Base-by-base conservation (phyloP, 2,797 vertebrate species). In the Arremon brunneinucha region DNA sequence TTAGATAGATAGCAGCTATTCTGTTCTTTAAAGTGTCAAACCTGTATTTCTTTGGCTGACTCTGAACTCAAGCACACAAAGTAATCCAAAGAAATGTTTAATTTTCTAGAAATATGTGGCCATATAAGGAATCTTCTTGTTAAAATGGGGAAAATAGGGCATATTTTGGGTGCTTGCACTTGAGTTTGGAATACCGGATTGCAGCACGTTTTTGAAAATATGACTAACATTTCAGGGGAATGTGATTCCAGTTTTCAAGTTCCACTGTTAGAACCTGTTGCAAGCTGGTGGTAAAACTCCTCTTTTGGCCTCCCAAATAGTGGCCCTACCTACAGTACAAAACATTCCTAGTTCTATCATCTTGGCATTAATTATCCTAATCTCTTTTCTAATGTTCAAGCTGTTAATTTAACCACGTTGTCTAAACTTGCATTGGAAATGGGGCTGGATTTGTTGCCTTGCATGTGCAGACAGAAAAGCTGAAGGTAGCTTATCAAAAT, bases 291-390 rank as follows among this genome's bases (percentile, higher is more conserved):
- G 96, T 97, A 97, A 96, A 96, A 95, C 88, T 96, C 95, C 96
- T 97, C 94, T 93, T 97, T 97, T 97, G 97, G 97, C 96, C 97
- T 97, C 96, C 96, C 96, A 97, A 96, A 97, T 74, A 97, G 96
- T 97, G 93, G 97, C 97, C 96, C 97, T 96, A 85, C 97, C 97
- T 97, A 94, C 92, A 96, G 83, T 96, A 96, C 93, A 96, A 95
- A 97, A 97, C 97, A 97, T 96, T 97, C 96, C 94, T 96, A 87
- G 92, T 97, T 97, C 96, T 97, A 96, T 97, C 96, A 97, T 97
- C 97, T 97, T 98, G 97, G 97, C 97, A 97, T 97, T 97, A 97
- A 97, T 97, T 98, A 97, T 90, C 94, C 87, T 98, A 97, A 97
- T 98, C 97, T 97, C 96, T 97, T 97, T 96, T 96, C 93, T 96